Base-by-base conservation (phyloP, 2,113 vertebrate genomes). In the Isichthys henryi region DNA sequence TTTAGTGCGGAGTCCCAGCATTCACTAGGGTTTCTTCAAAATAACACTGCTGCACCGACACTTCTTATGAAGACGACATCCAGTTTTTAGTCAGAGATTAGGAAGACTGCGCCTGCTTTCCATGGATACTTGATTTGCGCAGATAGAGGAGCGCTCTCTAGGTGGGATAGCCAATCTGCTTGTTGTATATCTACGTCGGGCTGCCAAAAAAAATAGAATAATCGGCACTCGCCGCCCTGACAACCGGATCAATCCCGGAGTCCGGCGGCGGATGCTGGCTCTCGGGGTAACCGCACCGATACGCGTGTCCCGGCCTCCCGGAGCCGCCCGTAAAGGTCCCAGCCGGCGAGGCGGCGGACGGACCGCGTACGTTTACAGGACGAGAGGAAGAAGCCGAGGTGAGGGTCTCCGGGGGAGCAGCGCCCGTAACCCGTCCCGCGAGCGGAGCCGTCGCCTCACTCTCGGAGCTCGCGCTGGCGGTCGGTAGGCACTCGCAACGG, bases 231-330 rank as follows among this genome's bases (percentile, higher is more conserved):
- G 48, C 62, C 48, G 7, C 43, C 15, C 62, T 88, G 66, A 82
- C 88, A 82, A 88, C 70, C 50, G 70, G 70, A 39, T 17, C 77
- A 45, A 50, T 66, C 88, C 70, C 88, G 48, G 70, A 88, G 48
- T 35, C 49, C 48, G 70, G 70, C 27, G 27, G 11, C 48, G n/a
- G 46, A 88, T 88, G 88, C 88, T 35, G 88, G 10, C 62, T 27
- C 88, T 84, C 82, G 19, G 45, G 82, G 27, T n/a, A 43, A 19
- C 74, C 15, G 74, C 27, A 13, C n/a, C 62, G 3, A 70, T 31
- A 70, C 27, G 62, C 62, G 27, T 19, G 2, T 43, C 77, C 39
- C 39, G 17, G 39, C 39, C 39, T 84, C 45, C 39, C 39, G 45
- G 45, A 31, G 85, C 50, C 43, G 5, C n/a, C 85, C 19, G 6